These are phyloP conservation scores for Diachasmimorpha longicaudata DNA, from an alignment of 1,140 invertebrate species.

Conservation along the genomic window DNA sequence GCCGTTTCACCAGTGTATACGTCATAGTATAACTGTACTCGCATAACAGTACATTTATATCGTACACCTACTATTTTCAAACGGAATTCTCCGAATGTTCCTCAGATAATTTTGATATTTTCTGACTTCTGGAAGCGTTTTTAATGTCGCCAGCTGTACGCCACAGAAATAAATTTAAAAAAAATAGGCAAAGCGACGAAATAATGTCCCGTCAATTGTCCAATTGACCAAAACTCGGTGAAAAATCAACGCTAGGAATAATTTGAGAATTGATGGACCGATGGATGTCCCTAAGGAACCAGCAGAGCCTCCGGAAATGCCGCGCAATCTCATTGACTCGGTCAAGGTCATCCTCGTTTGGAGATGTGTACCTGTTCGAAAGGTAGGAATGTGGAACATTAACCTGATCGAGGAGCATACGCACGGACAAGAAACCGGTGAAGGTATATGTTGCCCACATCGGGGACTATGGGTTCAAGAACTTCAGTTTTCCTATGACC, in stretches of 20 bases:
- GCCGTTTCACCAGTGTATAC: slow-evolving; percentile 18
- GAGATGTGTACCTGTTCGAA: slow-evolving; percentile 10
- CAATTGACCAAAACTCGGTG: too few species aligned
- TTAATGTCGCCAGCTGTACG: too few species aligned
- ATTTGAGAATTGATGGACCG: too few species aligned
- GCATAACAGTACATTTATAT: slow-evolving; percentile 29
- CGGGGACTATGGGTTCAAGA: slow-evolving; percentile 41
- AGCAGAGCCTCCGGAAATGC: slow-evolving; percentile 9
- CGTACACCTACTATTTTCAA: neutral
- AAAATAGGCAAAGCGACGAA: too few species aligned
- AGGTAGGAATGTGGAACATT: slow-evolving; percentile 51
- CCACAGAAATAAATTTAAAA: too few species aligned
- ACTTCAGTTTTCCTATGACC: slow-evolving; percentile 59
- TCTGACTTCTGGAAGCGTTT: too few species aligned
- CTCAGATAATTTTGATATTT: neutral
- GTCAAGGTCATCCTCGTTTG: slow-evolving; percentile 49
- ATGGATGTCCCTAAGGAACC: too few species aligned
- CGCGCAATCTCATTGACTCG: slow-evolving; percentile 36
- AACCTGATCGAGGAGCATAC: slow-evolving; percentile 31
- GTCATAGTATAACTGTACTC: slow-evolving; percentile 34
- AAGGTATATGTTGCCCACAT: slow-evolving; percentile 47
- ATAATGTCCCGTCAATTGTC: too few species aligned
- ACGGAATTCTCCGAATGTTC: slow-evolving; percentile 1
- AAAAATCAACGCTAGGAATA: too few species aligned
- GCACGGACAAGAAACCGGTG: slow-evolving; percentile 35